Evolutionary conservation across 2,113 vertebrate genomes (phyloP).

Genomic region (Pterocles orientalis): DNA sequence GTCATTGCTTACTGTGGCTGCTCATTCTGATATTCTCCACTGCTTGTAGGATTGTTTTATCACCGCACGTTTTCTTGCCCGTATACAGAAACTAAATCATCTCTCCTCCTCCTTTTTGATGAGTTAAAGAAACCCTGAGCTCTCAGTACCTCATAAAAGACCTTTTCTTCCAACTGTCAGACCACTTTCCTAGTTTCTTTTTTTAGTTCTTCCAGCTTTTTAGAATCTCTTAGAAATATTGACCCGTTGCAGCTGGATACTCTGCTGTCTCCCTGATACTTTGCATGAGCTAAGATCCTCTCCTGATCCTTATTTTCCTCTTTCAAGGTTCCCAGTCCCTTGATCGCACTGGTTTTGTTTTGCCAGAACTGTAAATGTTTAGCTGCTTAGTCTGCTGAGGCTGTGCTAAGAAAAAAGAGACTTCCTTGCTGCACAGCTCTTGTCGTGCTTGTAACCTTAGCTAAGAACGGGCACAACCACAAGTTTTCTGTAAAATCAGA

Average conservation of each 20-base stretch:
- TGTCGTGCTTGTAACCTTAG: accelerated
- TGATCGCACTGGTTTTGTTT: accelerated
- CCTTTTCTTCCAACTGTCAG: background rate
- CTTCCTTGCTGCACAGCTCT: too few species aligned
- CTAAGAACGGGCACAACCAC: background rate
- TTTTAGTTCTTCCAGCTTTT: background rate
- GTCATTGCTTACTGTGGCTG: background rate
- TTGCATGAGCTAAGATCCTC: background rate
- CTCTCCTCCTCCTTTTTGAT: background rate
- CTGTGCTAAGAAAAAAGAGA: background rate
- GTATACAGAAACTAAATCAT: background rate
- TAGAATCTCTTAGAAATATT: background rate
- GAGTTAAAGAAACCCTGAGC: background rate
- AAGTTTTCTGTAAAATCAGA: background rate
- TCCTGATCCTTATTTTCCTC: background rate
- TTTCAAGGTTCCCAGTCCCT: background rate
- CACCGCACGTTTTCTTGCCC: background rate
- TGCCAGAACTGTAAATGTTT: background rate
- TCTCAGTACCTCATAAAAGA: background rate
- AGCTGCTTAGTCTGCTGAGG: background rate
- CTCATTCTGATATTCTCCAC: too few species aligned
- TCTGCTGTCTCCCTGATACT: background rate
- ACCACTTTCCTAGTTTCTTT: background rate
- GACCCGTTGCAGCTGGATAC: background rate
- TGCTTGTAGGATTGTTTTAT: background rate